Evolutionary conservation across 1,140 invertebrate species (phyloP), one percentile per base, ranked within the genome.

Genomic region (Cecropterus lyciades): DNA sequence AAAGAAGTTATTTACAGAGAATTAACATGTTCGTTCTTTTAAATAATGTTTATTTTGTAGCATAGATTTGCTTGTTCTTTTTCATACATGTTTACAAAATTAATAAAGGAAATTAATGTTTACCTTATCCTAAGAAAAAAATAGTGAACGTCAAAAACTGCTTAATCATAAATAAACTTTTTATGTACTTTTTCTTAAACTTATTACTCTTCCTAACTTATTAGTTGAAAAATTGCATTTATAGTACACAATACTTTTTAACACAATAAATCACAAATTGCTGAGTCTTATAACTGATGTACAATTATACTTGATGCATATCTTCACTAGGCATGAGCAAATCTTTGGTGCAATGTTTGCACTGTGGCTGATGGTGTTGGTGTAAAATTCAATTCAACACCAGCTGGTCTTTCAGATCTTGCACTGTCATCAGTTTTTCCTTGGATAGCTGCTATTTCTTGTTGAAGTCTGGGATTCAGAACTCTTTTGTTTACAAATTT

Each of bases 401-500:
- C 87, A 72, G 72, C 55, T 7, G 84, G 85, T n/a, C 75, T 24
- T 20, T 87, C 87, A 46, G 43, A 73, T 56, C 14, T 62, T 75
- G 16, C 9, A 10, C 46, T 60, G 6, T 78, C 77, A 74, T 77
- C 82, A 56, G 63, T 75, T 77, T 89, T 92, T 43, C 89, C 85
- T 46, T 92, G 89, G 53, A 92, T 82, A 57, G 79, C 83, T 65
- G 89, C 89, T 65, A 92, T 92, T 77, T 90, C 85, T 67, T 85
- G 79, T 65, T 92, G 89, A 16, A 92, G 67, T 70, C 80, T 84
- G n/a, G 81, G 75, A 77, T 92, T 88, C 3, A 92, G 68, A 20
- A 86, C 63, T 75, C 85, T 84, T 60, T 92, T 90, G 66, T 86
- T 89, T 8, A 82, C 68, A 84, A 92, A 92, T 7, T 90, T 92